phyloP scores from a whole-genome alignment of 2,797 vertebrate genomes.

The Novumbra hubbsi region DNA sequence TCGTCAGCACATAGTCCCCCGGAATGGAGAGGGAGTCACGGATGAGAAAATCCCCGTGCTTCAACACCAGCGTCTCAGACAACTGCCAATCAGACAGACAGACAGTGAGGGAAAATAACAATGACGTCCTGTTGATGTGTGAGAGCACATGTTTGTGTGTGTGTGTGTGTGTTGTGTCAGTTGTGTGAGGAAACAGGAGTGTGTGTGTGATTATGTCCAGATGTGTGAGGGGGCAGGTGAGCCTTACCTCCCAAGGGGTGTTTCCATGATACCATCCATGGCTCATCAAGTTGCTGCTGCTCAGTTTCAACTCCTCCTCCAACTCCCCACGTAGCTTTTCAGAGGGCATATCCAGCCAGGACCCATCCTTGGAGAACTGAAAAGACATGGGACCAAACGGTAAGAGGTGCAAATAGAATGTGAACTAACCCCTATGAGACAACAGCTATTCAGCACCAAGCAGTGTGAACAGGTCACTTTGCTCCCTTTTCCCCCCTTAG shows the following conservation, averaged over 20 bases:
- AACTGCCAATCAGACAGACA: constrained; percentile 68
- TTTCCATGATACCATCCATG: constrained; percentile 91
- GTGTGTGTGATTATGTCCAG: neutral
- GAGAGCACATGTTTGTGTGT: neutral
- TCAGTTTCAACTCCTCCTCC: constrained; percentile 90
- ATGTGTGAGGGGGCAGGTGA: neutral
- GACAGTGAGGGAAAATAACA: neutral
- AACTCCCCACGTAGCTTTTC: constrained; percentile 87
- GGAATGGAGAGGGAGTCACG: constrained; percentile 86
- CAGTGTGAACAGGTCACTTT: neutral
- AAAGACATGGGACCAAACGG: constrained; percentile 37
- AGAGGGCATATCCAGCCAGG: constrained; percentile 81
- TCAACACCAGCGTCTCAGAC: constrained; percentile 84
- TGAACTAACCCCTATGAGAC: neutral
- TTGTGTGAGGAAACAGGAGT: neutral
- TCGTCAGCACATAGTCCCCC: constrained; percentile 86
- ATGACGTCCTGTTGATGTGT: neutral
- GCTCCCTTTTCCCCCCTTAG: neutral
- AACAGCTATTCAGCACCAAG: neutral
- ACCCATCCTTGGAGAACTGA: constrained; percentile 92
- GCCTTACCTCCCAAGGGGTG: constrained; percentile 86
- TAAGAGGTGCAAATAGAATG: constrained; percentile 3
- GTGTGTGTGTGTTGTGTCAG: neutral
- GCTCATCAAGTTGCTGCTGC: constrained; percentile 82
- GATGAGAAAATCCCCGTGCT: constrained; percentile 88